phyloP scores from a whole-genome alignment of 2,797 vertebrate species.

The Molossus molossus region DNA sequence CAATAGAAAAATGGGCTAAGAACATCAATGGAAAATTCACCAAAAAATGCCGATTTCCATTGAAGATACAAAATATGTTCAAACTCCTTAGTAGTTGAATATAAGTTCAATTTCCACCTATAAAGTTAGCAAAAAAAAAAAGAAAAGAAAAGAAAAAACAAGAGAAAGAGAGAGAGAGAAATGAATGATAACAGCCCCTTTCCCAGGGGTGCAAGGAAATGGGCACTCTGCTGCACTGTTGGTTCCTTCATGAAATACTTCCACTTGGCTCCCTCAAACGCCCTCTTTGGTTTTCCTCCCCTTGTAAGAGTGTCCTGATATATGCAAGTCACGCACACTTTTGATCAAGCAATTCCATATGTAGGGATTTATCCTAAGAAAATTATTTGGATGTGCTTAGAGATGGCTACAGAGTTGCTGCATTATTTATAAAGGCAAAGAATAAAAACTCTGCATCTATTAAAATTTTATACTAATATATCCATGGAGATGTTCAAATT shows the following conservation, averaged over 20 bases:
- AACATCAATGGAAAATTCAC: neutral
- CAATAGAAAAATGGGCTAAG: constrained; percentile 43
- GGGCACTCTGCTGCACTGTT: neutral
- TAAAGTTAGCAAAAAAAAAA: neutral
- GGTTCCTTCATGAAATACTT: neutral
- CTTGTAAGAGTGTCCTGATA: neutral
- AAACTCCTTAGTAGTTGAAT: constrained; percentile 29
- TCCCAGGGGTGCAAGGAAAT: neutral
- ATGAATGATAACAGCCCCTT: neutral
- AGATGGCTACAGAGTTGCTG: constrained; percentile 20
- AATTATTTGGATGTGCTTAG: neutral
- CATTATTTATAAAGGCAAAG: neutral
- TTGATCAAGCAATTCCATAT: constrained; percentile 28
- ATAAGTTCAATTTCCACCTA: constrained; percentile 4
- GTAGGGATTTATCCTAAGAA: constrained; percentile 31
- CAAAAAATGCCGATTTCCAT: constrained; percentile 3
- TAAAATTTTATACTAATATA: constrained; percentile 16
- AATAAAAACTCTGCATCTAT: neutral
- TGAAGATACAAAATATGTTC: constrained; percentile 20
- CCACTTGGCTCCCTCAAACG: no score
- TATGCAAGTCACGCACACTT: neutral
- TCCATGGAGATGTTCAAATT: neutral
- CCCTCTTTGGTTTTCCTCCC: no score
- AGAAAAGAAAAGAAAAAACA: neutral
- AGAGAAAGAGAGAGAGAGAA: neutral